Percentiles rank a stretch among this genome's conserved stretches.
Conservation (phyloP, 2,888 invertebrate genomes). For the Theretra japonica region DNA sequence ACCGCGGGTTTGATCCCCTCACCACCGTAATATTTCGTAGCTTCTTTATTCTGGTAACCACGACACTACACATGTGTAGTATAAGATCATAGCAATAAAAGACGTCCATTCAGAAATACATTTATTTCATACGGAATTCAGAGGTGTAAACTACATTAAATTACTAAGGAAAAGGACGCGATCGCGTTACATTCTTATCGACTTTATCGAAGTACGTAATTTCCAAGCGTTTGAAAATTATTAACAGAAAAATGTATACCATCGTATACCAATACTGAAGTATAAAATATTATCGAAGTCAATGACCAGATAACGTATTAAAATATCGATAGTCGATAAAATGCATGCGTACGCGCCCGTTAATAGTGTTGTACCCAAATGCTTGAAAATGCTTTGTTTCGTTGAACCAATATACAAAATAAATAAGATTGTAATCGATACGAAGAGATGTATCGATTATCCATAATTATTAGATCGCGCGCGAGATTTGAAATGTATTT, state of each 20-base stretch:
- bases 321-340: constrained; percentile 19
- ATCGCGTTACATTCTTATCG: constrained; percentile 4
- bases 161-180: constrained; percentile 20
- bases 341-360: background rate
- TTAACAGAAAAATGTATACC: background rate
- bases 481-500: background rate
- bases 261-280: constrained; percentile 8
- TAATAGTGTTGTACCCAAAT: background rate
- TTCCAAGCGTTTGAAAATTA: background rate
- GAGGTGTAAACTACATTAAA: constrained; percentile 20
- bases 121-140: constrained; percentile 15
- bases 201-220: background rate
- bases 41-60: too few relatives aligned
- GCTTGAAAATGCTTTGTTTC: constrained; percentile 14
- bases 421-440: constrained; percentile 17
- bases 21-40: too few relatives aligned
- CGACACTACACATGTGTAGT: too few relatives aligned
- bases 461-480: background rate
- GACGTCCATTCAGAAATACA: constrained; percentile 19
- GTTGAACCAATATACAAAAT: constrained; percentile 20
- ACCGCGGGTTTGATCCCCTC: too few relatives aligned
- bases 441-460: constrained; percentile 13
- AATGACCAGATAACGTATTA: background rate
- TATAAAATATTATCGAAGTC: background rate
- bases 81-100: too few relatives aligned